Conservation (phyloP, 2,113 vertebrate genomes). For the Hypocryptadius cinnamomeus region DNA sequence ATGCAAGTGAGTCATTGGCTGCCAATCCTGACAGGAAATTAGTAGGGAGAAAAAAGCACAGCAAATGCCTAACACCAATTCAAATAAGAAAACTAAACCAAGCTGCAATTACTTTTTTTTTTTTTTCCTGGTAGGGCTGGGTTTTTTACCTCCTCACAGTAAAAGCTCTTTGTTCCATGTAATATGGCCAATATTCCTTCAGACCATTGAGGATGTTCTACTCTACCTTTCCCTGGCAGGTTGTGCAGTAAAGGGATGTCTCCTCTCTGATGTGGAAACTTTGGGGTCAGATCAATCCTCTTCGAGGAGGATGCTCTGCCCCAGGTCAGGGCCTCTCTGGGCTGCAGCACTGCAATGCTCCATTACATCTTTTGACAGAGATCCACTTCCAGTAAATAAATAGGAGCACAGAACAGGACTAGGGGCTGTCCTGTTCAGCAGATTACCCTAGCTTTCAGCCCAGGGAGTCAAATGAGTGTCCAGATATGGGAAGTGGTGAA, state of each 20-base stretch:
- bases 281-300: not conserved
- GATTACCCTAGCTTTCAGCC: not conserved
- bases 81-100: not conserved
- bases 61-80: not conserved
- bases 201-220: not conserved
- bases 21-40: slow-evolving; percentile 20
- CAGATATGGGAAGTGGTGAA: not conserved
- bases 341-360: not conserved
- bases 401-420: not conserved
- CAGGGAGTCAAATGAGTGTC: not conserved
- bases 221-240: not conserved
- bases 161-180: not conserved
- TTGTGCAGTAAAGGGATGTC: not conserved
- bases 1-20: slow-evolving; percentile 37
- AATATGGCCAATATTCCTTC: not conserved
- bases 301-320: not conserved
- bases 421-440: not conserved
- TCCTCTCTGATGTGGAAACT: not conserved
- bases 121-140: not conserved
- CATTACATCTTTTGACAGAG: not conserved
- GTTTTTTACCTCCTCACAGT: not conserved
- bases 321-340: not conserved
- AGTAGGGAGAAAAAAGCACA: not conserved
- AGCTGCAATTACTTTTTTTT: not conserved
- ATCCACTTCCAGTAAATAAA: not conserved